Evolutionary conservation across 2,113 vertebrate genomes (phyloP), one percentile per base, ranked within the genome.

Genomic region (Notechis scutatus): DNA sequence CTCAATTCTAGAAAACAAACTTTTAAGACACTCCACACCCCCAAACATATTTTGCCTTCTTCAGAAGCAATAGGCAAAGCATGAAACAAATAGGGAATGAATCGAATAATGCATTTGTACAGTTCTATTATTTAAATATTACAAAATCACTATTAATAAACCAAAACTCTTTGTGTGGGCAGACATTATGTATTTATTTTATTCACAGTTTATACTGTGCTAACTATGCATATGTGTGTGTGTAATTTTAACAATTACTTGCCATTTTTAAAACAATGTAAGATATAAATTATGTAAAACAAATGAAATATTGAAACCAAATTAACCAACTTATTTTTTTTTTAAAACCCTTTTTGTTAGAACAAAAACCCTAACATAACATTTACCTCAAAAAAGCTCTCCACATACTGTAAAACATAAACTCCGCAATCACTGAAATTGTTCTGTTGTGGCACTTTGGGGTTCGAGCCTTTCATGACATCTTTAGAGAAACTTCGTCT

Each of bases 391-490:
- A 99, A 99, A 98, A 99, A 99, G 97, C 99, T 99, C 97, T 99
- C 99, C 93, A 99, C 99, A 18, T 99, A 99, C 97, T 99, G 99
- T 94, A 99, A 97, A 50, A 99, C 93, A 88, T 99, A 99, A 18
- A 99, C 98, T 7, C 99, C 99, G 91, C 99, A 99, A 96, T 99
- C 99, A 91, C 99, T 99, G 97, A 99, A 99, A 97, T 99, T 99
- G 92, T 99, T 99, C 96, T 99, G 99, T 95, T 99, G 99, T 45
- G 99, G 99, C 95, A 99, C 99, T 92, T 99, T 98, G 10, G 99
- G 99, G 94, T 98, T 99, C 88, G 99, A 99, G 92, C 99, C 99
- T 97, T 98, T 99, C 98, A 99, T 99, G 93, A 98, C 97, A 0
- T 99, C 99, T 98, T 99, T 99, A 95, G 98, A 99, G 95, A 99